Conservation (phyloP, 2,888 invertebrate species). For the Stenurella melanura region DNA sequence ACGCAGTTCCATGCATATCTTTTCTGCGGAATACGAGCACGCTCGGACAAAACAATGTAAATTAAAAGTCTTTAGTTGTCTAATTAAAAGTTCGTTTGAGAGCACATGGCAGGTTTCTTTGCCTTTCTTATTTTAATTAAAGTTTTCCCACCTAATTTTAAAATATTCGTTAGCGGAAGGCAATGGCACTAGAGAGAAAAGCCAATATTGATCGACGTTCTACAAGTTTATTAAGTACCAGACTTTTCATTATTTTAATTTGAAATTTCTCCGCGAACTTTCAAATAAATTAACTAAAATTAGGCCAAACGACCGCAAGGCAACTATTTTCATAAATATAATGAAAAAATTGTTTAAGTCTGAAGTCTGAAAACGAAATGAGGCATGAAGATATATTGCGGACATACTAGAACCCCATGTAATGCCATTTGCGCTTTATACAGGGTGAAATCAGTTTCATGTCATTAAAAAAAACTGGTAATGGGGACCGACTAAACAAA, state of each 20-base stretch:
- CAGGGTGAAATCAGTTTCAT: too few species aligned
- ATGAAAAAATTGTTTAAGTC: neutral
- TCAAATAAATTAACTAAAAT: neutral
- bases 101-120: constrained; percentile 38
- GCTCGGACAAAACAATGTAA: constrained; percentile 44
- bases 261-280: constrained; percentile 40
- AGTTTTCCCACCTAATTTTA: constrained; percentile 54
- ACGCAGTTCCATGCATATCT: constrained; percentile 9
- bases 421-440: too few species aligned
- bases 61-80: constrained; percentile 52
- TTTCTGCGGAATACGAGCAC: constrained; percentile 11
- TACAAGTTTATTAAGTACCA: constrained; percentile 53
- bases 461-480: too few species aligned
- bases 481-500: too few species aligned
- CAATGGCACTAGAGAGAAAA: constrained; percentile 46
- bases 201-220: constrained; percentile 58
- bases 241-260: constrained; percentile 59
- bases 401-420: too few species aligned
- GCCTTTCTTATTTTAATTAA: constrained; percentile 59
- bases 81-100: constrained; percentile 57
- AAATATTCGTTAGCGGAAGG: constrained; percentile 51
- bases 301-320: neutral
- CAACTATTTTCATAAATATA: neutral
- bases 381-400: too few species aligned
- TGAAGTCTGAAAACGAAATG: too few species aligned